Evolutionary conservation across 1,140 invertebrate species (phyloP).

Genomic region (Thaumetopoea pityocampa): DNA sequence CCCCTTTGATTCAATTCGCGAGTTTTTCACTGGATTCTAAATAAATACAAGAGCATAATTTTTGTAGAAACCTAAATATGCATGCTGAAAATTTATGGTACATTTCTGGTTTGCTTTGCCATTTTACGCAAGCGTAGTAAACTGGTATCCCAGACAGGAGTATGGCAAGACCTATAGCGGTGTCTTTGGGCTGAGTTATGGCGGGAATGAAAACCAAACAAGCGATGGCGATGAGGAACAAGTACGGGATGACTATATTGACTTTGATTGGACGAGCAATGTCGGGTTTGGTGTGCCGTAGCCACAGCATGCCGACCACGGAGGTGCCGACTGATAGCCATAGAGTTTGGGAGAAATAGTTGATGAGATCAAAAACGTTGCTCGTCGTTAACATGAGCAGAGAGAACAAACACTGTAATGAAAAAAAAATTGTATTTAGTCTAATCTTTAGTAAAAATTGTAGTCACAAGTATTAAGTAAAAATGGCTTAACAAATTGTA

Average conservation of each 20-base stretch:
- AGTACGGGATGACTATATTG: constrained; percentile 85
- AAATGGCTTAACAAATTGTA: too few relatives aligned
- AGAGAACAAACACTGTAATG: constrained; percentile 82
- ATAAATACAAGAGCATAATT: constrained; percentile 66
- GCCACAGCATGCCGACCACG: constrained; percentile 86
- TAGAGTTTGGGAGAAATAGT: constrained; percentile 87
- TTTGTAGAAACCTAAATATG: constrained; percentile 70
- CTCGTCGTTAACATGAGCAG: constrained; percentile 83
- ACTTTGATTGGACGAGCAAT: constrained; percentile 89
- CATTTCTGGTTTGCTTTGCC: constrained; percentile 84
- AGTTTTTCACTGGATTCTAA: constrained; percentile 63
- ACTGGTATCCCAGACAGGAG: constrained; percentile 93
- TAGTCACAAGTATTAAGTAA: too few relatives aligned
- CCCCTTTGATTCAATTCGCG: constrained; percentile 24
- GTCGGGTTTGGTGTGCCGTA: constrained; percentile 84
- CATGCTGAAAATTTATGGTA: constrained; percentile 57
- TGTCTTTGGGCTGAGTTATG: constrained; percentile 85
- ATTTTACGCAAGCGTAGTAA: constrained; percentile 91
- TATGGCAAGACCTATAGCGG: constrained; percentile 89
- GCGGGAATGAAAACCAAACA: constrained; percentile 91
- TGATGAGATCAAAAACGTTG: constrained; percentile 84
- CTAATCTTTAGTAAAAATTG: too few relatives aligned
- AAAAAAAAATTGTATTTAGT: constrained; percentile 21
- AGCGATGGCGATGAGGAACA: constrained; percentile 89
- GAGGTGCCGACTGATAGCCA: constrained; percentile 87